Percentiles rank a stretch among this genome's conserved stretches.
These are phyloP conservation scores for Lasius fuliginosus DNA, from an alignment of 2,888 invertebrate species.

Conservation along the genomic window DNA sequence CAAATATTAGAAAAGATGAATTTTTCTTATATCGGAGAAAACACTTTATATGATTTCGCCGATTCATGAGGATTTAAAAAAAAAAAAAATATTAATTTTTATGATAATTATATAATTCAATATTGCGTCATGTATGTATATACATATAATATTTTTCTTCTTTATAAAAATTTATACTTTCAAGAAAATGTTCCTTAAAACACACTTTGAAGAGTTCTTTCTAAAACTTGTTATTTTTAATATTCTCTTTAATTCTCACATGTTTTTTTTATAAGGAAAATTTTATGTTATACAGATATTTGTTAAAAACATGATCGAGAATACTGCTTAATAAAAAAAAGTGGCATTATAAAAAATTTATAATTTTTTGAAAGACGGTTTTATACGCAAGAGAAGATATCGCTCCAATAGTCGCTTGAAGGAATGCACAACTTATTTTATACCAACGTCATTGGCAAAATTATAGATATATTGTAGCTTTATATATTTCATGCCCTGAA, in stretches of 20 bases:
- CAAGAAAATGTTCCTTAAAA: not conserved
- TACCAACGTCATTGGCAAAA: not conserved
- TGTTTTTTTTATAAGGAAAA: not conserved
- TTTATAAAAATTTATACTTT: not conserved
- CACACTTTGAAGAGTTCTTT: not conserved
- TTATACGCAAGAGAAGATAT: not conserved
- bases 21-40: not conserved
- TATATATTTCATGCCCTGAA: conserved; percentile 45
- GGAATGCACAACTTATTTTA: conserved; percentile 15
- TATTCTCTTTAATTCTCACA: not conserved
- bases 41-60: not conserved
- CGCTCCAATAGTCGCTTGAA: not conserved
- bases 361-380: not conserved
- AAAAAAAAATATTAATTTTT: not conserved
- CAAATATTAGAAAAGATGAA: not conserved
- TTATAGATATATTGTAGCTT: conserved; percentile 9
- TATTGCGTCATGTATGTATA: not conserved
- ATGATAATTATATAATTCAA: not conserved
- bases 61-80: not conserved
- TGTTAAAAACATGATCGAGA: not conserved
- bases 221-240: not conserved
- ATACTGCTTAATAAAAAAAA: not conserved
- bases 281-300: not conserved
- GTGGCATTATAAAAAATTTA: not conserved
- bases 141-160: not conserved